These are phyloP conservation scores for Aphaenogaster floridana DNA, from an alignment of 1,140 invertebrate species.

Conservation along the genomic window DNA sequence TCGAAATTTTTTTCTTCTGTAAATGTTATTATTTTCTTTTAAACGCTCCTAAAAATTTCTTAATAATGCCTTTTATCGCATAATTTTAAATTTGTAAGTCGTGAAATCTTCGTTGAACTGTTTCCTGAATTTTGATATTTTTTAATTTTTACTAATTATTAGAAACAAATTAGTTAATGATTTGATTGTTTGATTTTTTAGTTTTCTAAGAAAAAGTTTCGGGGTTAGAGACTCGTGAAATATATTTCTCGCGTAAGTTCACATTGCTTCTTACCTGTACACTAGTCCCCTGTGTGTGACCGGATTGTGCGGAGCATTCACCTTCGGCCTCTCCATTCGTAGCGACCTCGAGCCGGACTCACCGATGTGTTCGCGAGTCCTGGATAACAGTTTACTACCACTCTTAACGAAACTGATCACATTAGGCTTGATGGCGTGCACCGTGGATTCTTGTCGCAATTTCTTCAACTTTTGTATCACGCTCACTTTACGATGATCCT, in stretches of 20 bases:
- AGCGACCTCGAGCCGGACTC: constrained; percentile 63
- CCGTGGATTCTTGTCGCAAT: constrained; percentile 78
- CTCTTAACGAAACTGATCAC: constrained; percentile 82
- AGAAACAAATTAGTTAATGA: neutral
- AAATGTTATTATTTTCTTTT: neutral
- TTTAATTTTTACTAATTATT: neutral
- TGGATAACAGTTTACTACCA: constrained; percentile 79
- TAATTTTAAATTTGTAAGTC: constrained; percentile 19
- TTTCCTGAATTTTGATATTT: too few relatives aligned
- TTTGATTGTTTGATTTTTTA: neutral
- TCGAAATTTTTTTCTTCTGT: neutral
- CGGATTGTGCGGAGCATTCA: constrained; percentile 71
- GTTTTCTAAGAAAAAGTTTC: neutral
- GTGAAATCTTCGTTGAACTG: neutral
- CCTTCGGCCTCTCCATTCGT: constrained; percentile 79
- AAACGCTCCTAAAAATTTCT: neutral
- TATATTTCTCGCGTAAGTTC: neutral
- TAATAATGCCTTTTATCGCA: neutral
- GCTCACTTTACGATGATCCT: constrained; percentile 72
- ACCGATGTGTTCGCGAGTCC: constrained; percentile 73
- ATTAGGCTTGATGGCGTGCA: constrained; percentile 80
- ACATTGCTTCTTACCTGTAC: constrained; percentile 69
- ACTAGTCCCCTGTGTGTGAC: constrained; percentile 83
- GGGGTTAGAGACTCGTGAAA: neutral
- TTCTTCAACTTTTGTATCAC: constrained; percentile 83